A percentile compares a stretch with the other conserved stretches of the same genome.
Conservation (phyloP, 2,888 invertebrate genomes). For the Taenaris catops region DNA sequence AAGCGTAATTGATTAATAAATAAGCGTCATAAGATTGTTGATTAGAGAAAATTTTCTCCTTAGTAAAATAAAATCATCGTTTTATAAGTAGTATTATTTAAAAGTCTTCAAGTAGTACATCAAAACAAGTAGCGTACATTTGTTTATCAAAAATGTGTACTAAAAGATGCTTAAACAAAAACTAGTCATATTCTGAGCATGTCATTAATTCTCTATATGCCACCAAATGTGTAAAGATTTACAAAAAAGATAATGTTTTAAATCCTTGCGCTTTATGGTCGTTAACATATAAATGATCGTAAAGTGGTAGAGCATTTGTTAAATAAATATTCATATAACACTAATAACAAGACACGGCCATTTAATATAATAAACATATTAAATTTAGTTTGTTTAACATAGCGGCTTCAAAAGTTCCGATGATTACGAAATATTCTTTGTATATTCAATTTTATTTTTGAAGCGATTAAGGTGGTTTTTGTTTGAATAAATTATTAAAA, state of each 20-base stretch:
- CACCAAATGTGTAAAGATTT: slow-evolving; percentile 5
- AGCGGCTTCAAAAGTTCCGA: slow-evolving; percentile 52
- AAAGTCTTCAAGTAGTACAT: too few relatives aligned
- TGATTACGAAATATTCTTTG: slow-evolving; percentile 22
- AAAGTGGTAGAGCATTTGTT: slow-evolving; percentile 30
- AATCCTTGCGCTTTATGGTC: not conserved
- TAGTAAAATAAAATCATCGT: too few relatives aligned
- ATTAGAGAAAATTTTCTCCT: too few relatives aligned
- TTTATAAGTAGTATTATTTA: too few relatives aligned
- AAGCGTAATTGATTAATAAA: too few relatives aligned
- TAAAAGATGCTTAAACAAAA: too few relatives aligned
- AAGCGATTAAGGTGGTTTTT: slow-evolving; percentile 31
- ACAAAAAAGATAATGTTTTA: slow-evolving; percentile 8
- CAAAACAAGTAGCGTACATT: too few relatives aligned
- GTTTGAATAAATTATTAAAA: slow-evolving; percentile 35
- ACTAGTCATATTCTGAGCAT: too few relatives aligned
- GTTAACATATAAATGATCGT: slow-evolving; percentile 25
- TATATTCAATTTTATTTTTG: slow-evolving; percentile 27
- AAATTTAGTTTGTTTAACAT: slow-evolving; percentile 68
- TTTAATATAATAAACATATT: slow-evolving; percentile 49
- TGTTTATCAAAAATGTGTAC: too few relatives aligned
- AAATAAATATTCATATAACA: slow-evolving; percentile 37
- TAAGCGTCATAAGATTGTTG: too few relatives aligned
- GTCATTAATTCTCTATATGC: too few relatives aligned
- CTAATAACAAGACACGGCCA: slow-evolving; percentile 39